Evolutionary conservation across 2,797 vertebrate species (phyloP).

Genomic region (Coccyzus lansbergi): DNA sequence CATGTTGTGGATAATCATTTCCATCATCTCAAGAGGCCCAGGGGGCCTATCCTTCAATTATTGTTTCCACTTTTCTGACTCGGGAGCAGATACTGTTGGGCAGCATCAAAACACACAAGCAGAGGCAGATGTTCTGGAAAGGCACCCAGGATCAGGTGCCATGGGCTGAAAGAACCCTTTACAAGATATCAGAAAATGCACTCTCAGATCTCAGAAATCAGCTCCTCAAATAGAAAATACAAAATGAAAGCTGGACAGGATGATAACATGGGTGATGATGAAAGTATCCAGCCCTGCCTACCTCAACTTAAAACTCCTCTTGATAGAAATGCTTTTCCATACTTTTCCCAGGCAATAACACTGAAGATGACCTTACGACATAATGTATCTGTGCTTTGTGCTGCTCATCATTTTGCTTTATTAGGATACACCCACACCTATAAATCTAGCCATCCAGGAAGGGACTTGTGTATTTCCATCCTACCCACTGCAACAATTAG

Average conservation of each 20-base stretch:
- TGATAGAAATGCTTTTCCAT: not conserved
- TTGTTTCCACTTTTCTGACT: not conserved
- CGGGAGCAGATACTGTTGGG: not conserved
- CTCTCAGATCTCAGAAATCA: not conserved
- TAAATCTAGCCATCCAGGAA: not conserved
- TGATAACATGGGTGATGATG: not conserved
- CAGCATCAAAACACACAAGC: not conserved
- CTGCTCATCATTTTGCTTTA: not conserved
- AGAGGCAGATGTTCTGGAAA: not conserved
- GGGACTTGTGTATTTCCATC: no score
- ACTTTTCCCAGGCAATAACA: no score
- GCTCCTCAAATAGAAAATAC: not conserved
- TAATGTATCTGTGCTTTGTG: rapidly evolving
- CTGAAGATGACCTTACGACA: not conserved
- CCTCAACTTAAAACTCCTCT: not conserved
- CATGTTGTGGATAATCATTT: not conserved
- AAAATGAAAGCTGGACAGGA: not conserved
- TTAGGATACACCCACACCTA: rapidly evolving
- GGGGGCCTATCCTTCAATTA: not conserved
- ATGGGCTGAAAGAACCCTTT: not conserved
- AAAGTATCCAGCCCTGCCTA: not conserved
- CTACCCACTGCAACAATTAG: not conserved
- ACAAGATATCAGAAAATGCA: not conserved
- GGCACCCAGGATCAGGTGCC: rapidly evolving
- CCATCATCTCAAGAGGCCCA: not conserved